These are phyloP conservation scores for Apamea epomidion DNA, from an alignment of 2,888 invertebrate genomes.

Conservation along the genomic window DNA sequence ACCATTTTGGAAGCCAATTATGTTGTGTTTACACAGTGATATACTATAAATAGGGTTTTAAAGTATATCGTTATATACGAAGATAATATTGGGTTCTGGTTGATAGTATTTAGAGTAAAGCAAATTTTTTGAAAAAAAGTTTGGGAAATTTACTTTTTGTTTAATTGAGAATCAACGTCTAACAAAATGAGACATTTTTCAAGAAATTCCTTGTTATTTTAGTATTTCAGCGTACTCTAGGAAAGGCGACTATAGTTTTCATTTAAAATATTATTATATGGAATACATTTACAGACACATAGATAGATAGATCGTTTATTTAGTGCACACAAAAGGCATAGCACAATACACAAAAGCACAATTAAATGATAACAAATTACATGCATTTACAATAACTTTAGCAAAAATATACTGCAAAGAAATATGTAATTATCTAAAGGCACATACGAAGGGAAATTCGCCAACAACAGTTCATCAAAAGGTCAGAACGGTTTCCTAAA, in stretches of 20 bases:
- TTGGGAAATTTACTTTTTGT: neutral
- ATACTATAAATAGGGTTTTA: constrained; percentile 35
- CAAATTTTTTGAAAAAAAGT: neutral
- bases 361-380: neutral
- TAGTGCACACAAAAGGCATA: neutral
- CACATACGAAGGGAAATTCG: constrained; percentile 10
- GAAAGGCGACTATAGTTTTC: neutral
- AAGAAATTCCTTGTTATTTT: neutral
- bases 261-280: neutral
- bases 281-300: neutral
- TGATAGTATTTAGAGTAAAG: neutral
- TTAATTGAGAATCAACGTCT: neutral
- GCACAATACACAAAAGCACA: too few relatives aligned
- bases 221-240: neutral
- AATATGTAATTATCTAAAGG: constrained; percentile 20
- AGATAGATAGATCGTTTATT: neutral
- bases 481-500: constrained; percentile 66
- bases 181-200: neutral
- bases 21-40: constrained; percentile 64
- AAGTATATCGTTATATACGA: neutral
- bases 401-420: neutral
- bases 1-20: constrained; percentile 76
- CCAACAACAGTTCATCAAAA: constrained; percentile 46
- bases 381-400: neutral
- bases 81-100: neutral